Base-by-base conservation (phyloP, 2,888 invertebrate genomes). In the Bombylius major region DNA sequence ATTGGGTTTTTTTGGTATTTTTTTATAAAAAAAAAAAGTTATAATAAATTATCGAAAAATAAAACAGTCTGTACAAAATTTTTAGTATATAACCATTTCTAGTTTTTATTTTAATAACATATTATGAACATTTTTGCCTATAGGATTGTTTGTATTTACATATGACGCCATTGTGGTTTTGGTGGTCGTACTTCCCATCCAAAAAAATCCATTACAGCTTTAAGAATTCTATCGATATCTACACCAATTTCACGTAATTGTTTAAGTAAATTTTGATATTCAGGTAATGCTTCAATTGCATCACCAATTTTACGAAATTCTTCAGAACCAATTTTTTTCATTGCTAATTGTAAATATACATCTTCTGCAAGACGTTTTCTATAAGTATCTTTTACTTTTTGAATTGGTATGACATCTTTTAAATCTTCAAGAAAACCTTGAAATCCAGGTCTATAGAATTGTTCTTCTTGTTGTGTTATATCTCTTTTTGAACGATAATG, bases 231-330 rank as follows among this genome's bases (percentile, higher is more conserved):
- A 47, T 60, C 56, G 23, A 53, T 51, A 47, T 56, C 53, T 23
- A 60, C 56, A 5, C 55, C 54, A 33, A 56, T 47, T 5, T 56
- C 47, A 12, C 55, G 46, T 45, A 60, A 50, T 47, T 48, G 44
- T 14, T 50, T 23, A 32, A 58, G 36, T 47, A 60, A 44, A 5
- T 53, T 48, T 42, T 54, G 53, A 51, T 57, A 60, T 52, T 58
- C 60, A 6, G 46, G 51, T 39, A 56, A 50, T 4, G 56, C 60
- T 50, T 60, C 56, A 47, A 60, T 60, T 13, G 58, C 58, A 52
- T 56, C 58, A 47, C 60, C 60, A 50, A 60, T 56, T 49, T 23
- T 11, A 31, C 60, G 50, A 51, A 60, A 60, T 31, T 58, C 58
- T n/a, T 54, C 55, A 8, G 60, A 60, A 9, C 57, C 55, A 50